Evolutionary conservation across 2,113 vertebrate genomes (phyloP).

Genomic region (Pungitius pungitius): DNA sequence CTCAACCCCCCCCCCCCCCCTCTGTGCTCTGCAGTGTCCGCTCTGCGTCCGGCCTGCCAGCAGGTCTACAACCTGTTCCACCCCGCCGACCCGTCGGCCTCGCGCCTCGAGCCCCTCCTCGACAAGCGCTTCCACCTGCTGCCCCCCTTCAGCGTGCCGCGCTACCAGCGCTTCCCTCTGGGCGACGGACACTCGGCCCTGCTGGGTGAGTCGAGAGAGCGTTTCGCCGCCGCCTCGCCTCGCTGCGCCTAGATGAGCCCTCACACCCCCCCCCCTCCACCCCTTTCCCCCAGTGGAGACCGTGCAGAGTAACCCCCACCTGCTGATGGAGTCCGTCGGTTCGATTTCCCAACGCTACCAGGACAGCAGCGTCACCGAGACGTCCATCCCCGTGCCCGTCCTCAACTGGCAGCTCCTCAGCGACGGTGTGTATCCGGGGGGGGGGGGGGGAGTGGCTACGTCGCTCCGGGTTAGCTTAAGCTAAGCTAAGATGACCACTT

Average conservation of each 20-base stretch:
- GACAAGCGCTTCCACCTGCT: slow-evolving; percentile 93
- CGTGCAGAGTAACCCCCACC: slow-evolving; percentile 93
- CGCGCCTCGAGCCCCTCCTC: slow-evolving; percentile 94
- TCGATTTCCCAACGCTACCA: slow-evolving; percentile 82
- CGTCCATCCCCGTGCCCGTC: slow-evolving; percentile 90
- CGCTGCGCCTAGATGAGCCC: background rate
- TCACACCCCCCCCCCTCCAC: background rate
- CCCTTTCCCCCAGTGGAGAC: slow-evolving; percentile 85
- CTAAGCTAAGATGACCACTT: background rate
- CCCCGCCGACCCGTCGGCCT: slow-evolving; percentile 95
- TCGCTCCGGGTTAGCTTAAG: no score
- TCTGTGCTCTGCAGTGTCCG: slow-evolving; percentile 71
- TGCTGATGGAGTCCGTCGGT: slow-evolving; percentile 88
- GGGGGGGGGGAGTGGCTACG: no score
- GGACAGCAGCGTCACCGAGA: slow-evolving; percentile 76
- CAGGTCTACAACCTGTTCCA: slow-evolving; percentile 99
- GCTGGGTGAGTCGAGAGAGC: slow-evolving; percentile 74
- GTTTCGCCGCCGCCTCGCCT: background rate
- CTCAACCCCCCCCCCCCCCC: no score
- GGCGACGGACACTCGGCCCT: slow-evolving; percentile 93
- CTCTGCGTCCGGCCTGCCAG: slow-evolving; percentile 94
- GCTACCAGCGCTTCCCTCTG: slow-evolving; percentile 96
- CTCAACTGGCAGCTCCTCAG: slow-evolving; percentile 89
- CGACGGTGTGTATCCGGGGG: slow-evolving; percentile 89
- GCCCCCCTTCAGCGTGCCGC: slow-evolving; percentile 90